Percentiles rank a stretch among this genome's conserved stretches.
Evolutionary conservation across 1,140 invertebrate species (phyloP).

Genomic region (Calosoma granatense): DNA sequence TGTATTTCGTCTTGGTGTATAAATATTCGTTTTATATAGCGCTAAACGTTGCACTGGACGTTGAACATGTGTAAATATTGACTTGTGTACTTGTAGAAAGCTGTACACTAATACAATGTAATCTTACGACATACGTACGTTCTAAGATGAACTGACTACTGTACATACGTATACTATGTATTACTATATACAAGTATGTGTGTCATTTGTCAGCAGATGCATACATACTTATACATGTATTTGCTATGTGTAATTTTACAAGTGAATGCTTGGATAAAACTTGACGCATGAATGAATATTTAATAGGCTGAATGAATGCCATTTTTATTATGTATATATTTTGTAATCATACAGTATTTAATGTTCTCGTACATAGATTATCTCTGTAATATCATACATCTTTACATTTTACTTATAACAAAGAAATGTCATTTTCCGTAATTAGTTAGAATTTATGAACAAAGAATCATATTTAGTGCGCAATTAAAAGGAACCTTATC

Average conservation of each 20-base stretch:
- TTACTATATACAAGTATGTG: not conserved
- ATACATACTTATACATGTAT: slow-evolving; percentile 3
- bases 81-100: not conserved
- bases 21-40: not conserved
- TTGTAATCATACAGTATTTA: not conserved
- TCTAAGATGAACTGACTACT: not conserved
- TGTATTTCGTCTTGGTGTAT: too few relatives aligned
- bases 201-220: not conserved
- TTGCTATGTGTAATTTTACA: not conserved
- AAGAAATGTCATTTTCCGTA: not conserved
- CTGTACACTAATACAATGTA: too few relatives aligned
- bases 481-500: not conserved
- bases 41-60: not conserved
- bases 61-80: not conserved
- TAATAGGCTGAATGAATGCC: not conserved
- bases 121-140: too few relatives aligned
- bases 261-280: not conserved
- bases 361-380: not conserved
- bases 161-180: not conserved
- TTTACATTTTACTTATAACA: not conserved
- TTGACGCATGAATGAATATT: not conserved
- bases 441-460: not conserved
- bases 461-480: not conserved
- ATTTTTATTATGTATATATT: not conserved
- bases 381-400: not conserved